Percentiles rank a stretch among this genome's conserved stretches.
These are phyloP conservation scores for Exocentrus adspersus DNA, from an alignment of 2,888 invertebrate species.

Conservation along the genomic window DNA sequence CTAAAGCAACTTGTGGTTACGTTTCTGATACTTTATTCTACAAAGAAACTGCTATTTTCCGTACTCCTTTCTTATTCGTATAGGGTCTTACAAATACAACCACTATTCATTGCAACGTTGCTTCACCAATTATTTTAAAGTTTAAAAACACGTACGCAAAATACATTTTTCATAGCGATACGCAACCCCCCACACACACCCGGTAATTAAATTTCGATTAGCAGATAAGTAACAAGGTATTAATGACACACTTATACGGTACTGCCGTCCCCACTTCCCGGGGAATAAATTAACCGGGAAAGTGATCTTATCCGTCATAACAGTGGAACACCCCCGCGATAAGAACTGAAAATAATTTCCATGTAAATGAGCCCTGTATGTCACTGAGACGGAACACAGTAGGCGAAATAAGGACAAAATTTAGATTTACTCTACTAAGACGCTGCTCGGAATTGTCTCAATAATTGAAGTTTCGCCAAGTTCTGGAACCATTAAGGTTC, in stretches of 20 bases:
- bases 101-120: too few species aligned
- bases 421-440: conserved; percentile 36
- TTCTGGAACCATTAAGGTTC: conserved; percentile 41
- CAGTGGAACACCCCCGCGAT: conserved; percentile 11
- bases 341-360: conserved; percentile 13
- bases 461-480: conserved; percentile 45
- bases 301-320: neutral
- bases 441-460: conserved; percentile 42
- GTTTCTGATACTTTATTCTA: too few species aligned
- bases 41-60: too few species aligned
- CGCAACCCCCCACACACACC: neutral
- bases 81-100: too few species aligned
- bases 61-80: too few species aligned
- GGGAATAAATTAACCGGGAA: neutral
- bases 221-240: neutral
- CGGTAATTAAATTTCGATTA: neutral
- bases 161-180: neutral
- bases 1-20: too few species aligned
- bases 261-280: neutral
- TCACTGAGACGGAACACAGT: conserved; percentile 6
- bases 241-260: neutral
- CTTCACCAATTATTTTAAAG: too few species aligned
- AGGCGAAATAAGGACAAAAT: conserved; percentile 37
- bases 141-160: too few species aligned
- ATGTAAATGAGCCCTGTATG: conserved; percentile 32